phyloP scores from a whole-genome alignment of 2,113 vertebrate species.

The Ptyas mucosa region DNA sequence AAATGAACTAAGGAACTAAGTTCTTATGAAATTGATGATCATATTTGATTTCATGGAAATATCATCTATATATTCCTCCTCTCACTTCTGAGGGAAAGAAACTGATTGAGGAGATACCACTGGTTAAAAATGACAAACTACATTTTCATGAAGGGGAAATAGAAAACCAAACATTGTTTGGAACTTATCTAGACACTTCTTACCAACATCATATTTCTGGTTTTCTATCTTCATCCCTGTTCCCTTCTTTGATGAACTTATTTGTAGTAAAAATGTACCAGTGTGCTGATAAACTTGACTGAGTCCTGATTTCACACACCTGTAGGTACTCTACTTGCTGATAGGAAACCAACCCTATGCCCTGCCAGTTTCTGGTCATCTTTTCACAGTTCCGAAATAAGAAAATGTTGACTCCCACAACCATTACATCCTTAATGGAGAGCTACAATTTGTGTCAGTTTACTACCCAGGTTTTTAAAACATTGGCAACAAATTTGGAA shows the following conservation, averaged over 20 bases:
- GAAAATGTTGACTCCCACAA: not conserved
- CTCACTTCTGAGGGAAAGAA: not conserved
- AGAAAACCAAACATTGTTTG: not conserved
- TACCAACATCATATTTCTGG: not conserved
- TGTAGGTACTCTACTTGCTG: not conserved
- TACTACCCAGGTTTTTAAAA: not conserved
- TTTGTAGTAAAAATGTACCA: not conserved
- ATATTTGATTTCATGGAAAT: not conserved
- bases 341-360: not conserved
- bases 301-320: not conserved
- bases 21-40: not conserved
- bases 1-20: not conserved
- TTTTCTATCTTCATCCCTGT: not conserved
- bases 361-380: not conserved
- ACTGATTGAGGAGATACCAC: not conserved
- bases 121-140: not conserved
- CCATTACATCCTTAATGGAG: not conserved
- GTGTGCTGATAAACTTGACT: not conserved
- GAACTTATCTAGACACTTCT: not conserved
- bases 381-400: not conserved
- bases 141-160: no score
- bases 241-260: not conserved
- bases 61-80: not conserved
- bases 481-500: not conserved
- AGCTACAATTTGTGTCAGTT: not conserved